A percentile compares a stretch with the other conserved stretches of the same genome.
Conservation (phyloP, 2,113 vertebrate genomes). For the Notothenia coriiceps region DNA sequence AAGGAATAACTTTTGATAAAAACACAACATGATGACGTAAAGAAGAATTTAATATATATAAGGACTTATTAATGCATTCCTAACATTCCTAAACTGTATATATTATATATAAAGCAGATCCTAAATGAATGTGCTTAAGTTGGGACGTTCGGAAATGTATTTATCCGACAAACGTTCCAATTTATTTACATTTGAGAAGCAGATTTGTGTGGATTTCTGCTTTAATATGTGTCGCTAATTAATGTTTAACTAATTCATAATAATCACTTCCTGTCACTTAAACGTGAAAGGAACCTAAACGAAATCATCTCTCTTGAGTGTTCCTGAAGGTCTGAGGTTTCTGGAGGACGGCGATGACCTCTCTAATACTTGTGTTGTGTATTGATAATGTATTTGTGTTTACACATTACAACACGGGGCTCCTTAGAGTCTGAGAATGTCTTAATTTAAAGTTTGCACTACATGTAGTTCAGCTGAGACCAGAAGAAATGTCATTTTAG, state of each 20-base stretch:
- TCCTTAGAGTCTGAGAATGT: slow-evolving; percentile 41
- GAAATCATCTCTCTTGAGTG: neutral
- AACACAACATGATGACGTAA: too few relatives aligned
- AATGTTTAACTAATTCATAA: neutral
- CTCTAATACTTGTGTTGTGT: slow-evolving; percentile 78
- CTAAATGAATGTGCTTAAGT: too few relatives aligned
- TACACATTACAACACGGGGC: slow-evolving; percentile 62
- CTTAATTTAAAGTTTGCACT: slow-evolving; percentile 71
- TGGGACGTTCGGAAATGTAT: too few relatives aligned
- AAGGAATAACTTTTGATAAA: too few relatives aligned
- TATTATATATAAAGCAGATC: too few relatives aligned
- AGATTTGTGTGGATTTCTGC: neutral
- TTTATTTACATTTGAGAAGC: neutral
- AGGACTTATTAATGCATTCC: too few relatives aligned
- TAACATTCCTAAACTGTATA: too few relatives aligned
- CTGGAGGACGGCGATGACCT: slow-evolving; percentile 58
- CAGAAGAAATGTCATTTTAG: neutral
- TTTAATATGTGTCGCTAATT: neutral
- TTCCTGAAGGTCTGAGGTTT: slow-evolving; percentile 36
- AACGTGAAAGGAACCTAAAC: neutral
- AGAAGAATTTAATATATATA: too few relatives aligned
- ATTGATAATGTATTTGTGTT: slow-evolving; percentile 77
- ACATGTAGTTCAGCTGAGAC: slow-evolving; percentile 42
- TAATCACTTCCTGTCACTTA: neutral
- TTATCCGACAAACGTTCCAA: too few relatives aligned